phyloP scores from a whole-genome alignment of 2,113 vertebrate genomes.

The Muntiacus muntjak region DNA sequence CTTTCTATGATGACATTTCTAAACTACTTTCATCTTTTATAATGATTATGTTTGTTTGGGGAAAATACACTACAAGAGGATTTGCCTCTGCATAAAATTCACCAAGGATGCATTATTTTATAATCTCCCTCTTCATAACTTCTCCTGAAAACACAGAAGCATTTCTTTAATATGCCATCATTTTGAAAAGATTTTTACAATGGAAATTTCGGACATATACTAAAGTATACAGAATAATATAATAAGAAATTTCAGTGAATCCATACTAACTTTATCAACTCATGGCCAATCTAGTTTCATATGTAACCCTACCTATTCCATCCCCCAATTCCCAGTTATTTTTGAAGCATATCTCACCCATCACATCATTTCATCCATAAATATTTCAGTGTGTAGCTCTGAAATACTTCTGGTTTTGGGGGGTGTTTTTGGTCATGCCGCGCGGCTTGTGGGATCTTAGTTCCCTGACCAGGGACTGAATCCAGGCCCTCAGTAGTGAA shows the following conservation, averaged over 20 bases:
- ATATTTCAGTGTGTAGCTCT: background rate
- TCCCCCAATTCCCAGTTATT: background rate
- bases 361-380: background rate
- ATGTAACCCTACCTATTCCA: background rate
- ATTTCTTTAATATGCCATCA: background rate
- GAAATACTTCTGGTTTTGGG: background rate
- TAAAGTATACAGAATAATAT: background rate
- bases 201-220: constrained; percentile 14
- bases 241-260: background rate
- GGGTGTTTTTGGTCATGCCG: background rate
- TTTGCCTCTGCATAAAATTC: background rate
- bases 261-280: background rate
- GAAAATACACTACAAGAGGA: background rate
- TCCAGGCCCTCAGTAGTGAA: background rate
- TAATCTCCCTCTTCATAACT: background rate
- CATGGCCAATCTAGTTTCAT: background rate
- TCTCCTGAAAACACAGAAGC: background rate
- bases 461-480: background rate
- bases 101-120: background rate
- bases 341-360: background rate
- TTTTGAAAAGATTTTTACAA: constrained; percentile 1
- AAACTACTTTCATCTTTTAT: constrained; percentile 12
- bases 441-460: background rate
- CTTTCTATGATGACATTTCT: background rate
- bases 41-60: background rate